Percentiles rank a stretch among this genome's conserved stretches.
These are phyloP conservation scores for Mesoligia furuncula DNA, from an alignment of 2,888 invertebrate genomes.

Conservation along the genomic window DNA sequence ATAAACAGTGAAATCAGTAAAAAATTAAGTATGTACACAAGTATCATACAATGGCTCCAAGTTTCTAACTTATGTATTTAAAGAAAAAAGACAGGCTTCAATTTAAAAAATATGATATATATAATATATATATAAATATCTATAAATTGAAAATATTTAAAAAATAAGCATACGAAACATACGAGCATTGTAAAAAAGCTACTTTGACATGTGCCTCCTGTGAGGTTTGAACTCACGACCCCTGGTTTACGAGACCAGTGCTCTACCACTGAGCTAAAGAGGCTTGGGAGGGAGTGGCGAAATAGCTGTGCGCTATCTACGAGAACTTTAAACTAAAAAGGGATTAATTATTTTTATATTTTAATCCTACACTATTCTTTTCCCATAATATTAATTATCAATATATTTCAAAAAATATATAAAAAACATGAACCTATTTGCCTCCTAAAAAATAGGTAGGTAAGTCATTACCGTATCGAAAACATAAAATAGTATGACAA, in stretches of 20 bases:
- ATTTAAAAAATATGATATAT: too few species aligned
- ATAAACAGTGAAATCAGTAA: not conserved
- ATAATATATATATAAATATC: not conserved
- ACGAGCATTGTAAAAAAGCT: constrained; percentile 28
- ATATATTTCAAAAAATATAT: not conserved
- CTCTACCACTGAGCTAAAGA: constrained; percentile 95
- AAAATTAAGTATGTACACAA: not conserved
- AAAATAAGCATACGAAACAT: constrained; percentile 23
- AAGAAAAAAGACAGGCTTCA: not conserved
- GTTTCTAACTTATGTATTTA: not conserved
- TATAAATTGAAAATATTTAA: not conserved
- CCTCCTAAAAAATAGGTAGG: not conserved
- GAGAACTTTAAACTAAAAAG: not conserved
- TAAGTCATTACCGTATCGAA: not conserved
- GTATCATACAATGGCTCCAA: not conserved
- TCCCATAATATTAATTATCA: not conserved
- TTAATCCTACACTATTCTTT: too few species aligned
- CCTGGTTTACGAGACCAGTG: constrained; percentile 96
- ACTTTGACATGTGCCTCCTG: constrained; percentile 77
- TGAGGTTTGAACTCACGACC: constrained; percentile 92
- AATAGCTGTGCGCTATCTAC: constrained; percentile 63
- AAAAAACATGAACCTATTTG: not conserved
- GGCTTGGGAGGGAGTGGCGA: constrained; percentile 79
- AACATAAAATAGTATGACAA: not conserved
- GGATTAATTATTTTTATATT: fast-evolving